Evolutionary conservation across 2,888 invertebrate genomes (phyloP), one percentile per base, ranked within the genome.

Genomic region (Notodonta dromedarius): DNA sequence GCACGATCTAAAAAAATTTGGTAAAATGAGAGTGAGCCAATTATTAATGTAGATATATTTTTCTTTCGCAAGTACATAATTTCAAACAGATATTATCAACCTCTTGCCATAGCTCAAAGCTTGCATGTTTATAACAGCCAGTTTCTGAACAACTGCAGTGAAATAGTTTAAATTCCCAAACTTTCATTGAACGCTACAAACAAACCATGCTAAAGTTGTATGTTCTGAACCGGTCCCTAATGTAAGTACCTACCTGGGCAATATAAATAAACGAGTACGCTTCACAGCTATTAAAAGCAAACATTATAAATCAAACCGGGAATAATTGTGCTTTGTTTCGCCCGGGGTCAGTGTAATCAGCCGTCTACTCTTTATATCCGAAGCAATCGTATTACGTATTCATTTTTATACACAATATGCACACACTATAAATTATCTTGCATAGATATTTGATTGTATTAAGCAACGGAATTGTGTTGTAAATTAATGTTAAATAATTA

Each of bases 301-400:
- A 88, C 86, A 87, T 85, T 87, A 88, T 88, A 88, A 88, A 88
- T 88, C 88, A 88, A 82, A 86, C 77, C 73, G 61, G 84, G 86
- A 89, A 90, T 88, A 88, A 89, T 88, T 85, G 84, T 83, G 88
- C 85, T 89, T 88, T 90, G 89, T 90, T 89, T 88, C 80, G 91
- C 91, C 90, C 68, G 84, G 76, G 90, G 90, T 88, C 86, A 88
- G 85, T 87, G 85, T 90, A 90, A 91, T 91, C 90, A 89, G 82
- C 77, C 81, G 80, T 75, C 69, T 69, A 77, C 79, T 85, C 82
- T 87, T 85, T 82, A 78, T 79, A 75, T 75, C 81, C 74, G 63
- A 77, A 79, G 79, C 66, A 50, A 73, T 67, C 66, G 65, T 77
- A 80, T 78, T 78, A 76, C 69, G 73, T 69, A 82, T 80, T 79